Evolutionary conservation across 2,797 vertebrate genomes (phyloP).

Genomic region (Mallotus villosus): DNA sequence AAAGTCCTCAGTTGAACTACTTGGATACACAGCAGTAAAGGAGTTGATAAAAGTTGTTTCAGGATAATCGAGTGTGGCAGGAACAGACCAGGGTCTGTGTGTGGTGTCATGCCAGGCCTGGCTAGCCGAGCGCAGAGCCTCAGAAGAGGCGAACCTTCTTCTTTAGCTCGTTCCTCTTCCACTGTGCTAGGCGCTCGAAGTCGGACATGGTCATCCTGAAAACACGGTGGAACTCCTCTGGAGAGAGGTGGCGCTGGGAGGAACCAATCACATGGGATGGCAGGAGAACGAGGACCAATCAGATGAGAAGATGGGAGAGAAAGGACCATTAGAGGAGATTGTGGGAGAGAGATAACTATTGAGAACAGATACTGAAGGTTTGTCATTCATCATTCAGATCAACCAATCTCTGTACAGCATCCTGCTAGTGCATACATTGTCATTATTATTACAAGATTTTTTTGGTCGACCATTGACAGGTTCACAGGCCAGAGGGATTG

Average conservation of each 20-base stretch:
- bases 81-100: not conserved
- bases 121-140: slow-evolving; percentile 25
- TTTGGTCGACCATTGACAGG: no score
- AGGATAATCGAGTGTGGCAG: not conserved
- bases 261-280: slow-evolving; percentile 1
- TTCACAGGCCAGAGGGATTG: no score
- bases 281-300: not conserved
- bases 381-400: not conserved
- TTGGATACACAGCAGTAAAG: not conserved
- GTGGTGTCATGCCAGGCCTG: not conserved
- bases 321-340: not conserved
- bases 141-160: slow-evolving; percentile 94
- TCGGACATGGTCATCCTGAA: slow-evolving; percentile 92
- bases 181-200: slow-evolving; percentile 91
- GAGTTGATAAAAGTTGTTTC: not conserved
- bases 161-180: slow-evolving; percentile 97
- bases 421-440: not conserved
- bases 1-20: no score
- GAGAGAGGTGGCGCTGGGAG: slow-evolving; percentile 89
- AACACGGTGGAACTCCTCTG: slow-evolving; percentile 92
- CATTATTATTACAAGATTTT: no score
- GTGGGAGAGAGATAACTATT: no score
- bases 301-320: not conserved
- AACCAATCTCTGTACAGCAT: not conserved
- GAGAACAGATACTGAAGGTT: not conserved